These are phyloP conservation scores for Okamejei kenojei DNA, from an alignment of 2,797 vertebrate species.

Conservation along the genomic window DNA sequence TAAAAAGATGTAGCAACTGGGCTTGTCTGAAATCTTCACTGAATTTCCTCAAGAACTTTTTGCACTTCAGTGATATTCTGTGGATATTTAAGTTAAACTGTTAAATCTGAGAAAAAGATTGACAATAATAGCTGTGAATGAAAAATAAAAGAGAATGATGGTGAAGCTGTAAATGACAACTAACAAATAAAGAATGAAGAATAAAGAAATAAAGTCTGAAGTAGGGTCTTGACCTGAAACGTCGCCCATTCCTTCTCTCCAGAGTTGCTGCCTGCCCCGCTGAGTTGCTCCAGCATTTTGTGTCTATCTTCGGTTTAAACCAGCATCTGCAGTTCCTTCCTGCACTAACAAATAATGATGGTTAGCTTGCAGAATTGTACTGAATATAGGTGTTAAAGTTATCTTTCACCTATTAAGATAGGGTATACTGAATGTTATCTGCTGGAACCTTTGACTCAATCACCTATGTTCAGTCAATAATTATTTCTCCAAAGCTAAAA, in stretches of 20 bases:
- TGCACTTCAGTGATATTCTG: not conserved
- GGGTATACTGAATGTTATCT: not conserved
- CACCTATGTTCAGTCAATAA: not conserved
- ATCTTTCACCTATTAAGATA: not conserved
- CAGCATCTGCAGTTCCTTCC: too few relatives aligned
- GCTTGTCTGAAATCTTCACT: not conserved
- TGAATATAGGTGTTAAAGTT: not conserved
- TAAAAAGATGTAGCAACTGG: not conserved
- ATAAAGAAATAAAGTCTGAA: too few relatives aligned
- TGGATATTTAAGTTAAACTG: not conserved
- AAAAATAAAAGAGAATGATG: not conserved
- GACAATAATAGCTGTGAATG: not conserved
- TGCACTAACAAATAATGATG: not conserved
- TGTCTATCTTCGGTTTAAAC: too few relatives aligned
- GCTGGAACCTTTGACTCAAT: not conserved
- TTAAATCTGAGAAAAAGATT: not conserved
- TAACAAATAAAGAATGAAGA: too few relatives aligned
- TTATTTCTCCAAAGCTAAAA: not conserved
- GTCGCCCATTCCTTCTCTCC: too few relatives aligned
- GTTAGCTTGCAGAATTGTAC: not conserved
- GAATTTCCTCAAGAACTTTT: not conserved
- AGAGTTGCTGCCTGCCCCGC: too few relatives aligned
- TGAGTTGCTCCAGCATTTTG: too few relatives aligned
- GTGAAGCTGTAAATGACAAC: not conserved
- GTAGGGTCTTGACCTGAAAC: too few relatives aligned